Evolutionary conservation across 2,888 invertebrate genomes (phyloP).

Genomic region (Siphlonurus alternatus): DNA sequence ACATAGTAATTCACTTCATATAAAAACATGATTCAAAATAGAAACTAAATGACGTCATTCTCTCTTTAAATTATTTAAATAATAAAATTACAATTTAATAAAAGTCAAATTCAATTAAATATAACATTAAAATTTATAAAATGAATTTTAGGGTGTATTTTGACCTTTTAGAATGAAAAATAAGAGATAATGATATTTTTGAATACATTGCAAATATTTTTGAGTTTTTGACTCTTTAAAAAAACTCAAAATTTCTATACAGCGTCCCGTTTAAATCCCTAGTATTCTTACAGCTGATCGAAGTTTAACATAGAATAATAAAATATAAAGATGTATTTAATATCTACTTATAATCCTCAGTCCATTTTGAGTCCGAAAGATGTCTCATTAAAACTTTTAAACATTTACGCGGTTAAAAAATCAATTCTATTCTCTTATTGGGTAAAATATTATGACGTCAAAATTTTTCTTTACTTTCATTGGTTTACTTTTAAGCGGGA

Average conservation of each 20-base stretch:
- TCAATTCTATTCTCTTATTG: background rate
- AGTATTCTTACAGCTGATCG: background rate
- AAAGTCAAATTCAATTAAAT: too few relatives aligned
- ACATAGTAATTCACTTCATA: background rate
- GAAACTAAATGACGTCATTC: background rate
- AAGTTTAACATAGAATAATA: background rate
- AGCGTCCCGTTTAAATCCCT: background rate
- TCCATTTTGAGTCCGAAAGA: background rate
- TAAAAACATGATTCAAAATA: background rate
- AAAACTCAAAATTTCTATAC: background rate
- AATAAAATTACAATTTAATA: too few relatives aligned
- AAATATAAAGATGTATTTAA: background rate
- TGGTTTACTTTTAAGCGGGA: too few relatives aligned
- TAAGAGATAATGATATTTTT: background rate
- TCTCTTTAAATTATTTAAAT: background rate
- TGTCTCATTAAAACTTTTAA: background rate
- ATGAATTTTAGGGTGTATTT: too few relatives aligned
- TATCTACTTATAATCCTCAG: background rate
- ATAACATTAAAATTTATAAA: too few relatives aligned
- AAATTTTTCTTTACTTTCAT: too few relatives aligned
- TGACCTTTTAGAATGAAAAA: too few relatives aligned
- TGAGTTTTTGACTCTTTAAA: background rate
- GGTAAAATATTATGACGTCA: too few relatives aligned
- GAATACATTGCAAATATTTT: background rate
- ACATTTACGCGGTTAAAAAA: background rate